These are phyloP conservation scores for Macquaria ambigua DNA, from an alignment of 2,113 vertebrate genomes.

Conservation along the genomic window DNA sequence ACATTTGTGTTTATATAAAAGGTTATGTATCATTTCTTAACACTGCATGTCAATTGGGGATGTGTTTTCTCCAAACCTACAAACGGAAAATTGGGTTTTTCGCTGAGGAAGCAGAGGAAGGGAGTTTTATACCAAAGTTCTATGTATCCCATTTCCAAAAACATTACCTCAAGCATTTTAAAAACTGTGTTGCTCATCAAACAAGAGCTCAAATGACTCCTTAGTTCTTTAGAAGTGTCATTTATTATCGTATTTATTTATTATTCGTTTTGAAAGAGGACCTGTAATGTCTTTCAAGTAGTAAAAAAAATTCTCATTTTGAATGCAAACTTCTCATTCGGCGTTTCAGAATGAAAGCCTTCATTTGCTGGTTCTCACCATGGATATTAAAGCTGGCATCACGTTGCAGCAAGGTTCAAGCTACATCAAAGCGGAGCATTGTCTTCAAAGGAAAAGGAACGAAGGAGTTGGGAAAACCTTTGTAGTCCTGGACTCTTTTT, in stretches of 20 bases:
- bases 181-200: conserved; percentile 22
- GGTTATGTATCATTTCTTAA: not conserved
- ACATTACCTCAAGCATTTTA: not conserved
- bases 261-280: not conserved
- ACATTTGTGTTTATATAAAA: not conserved
- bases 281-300: conserved; percentile 8
- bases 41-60: not conserved
- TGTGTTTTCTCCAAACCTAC: not conserved
- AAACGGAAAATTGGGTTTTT: not conserved
- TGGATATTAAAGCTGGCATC: conserved; percentile 55
- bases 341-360: conserved; percentile 26
- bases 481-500: conserved; percentile 56
- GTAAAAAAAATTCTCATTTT: conserved; percentile 32
- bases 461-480: conserved; percentile 50
- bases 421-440: conserved; percentile 66
- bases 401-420: conserved; percentile 49
- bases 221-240: not conserved
- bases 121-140: not conserved
- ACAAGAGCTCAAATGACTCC: conserved; percentile 10
- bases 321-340: conserved; percentile 31
- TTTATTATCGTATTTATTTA: too few species aligned
- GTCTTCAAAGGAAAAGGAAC: conserved; percentile 63
- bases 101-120: not conserved
- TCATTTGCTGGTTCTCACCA: conserved; percentile 44
- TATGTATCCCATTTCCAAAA: conserved; percentile 11